Evolutionary conservation across 2,888 invertebrate species (phyloP).

Genomic region (Subacronicta megacephala): DNA sequence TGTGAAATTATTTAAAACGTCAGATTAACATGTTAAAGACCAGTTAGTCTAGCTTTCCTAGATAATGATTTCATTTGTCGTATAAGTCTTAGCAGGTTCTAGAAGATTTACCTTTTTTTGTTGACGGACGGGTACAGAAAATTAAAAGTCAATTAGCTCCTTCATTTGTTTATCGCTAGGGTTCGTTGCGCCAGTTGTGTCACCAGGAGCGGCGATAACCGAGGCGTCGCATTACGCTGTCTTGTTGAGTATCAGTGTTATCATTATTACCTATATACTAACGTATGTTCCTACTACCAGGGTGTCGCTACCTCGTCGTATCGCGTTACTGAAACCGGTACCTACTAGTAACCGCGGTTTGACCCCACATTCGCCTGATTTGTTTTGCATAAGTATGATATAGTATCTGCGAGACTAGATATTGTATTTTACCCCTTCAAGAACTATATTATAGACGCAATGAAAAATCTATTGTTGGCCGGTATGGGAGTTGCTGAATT

Average conservation of each 20-base stretch:
- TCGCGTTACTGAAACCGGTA: slow-evolving; percentile 62
- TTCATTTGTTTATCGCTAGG: slow-evolving; percentile 28
- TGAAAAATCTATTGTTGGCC: too few species aligned
- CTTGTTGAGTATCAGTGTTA: slow-evolving; percentile 45
- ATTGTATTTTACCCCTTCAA: too few species aligned
- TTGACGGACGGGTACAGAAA: slow-evolving; percentile 6
- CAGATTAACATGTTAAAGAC: slow-evolving; percentile 1
- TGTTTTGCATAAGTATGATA: slow-evolving; percentile 49
- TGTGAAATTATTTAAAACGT: slow-evolving; percentile 28
- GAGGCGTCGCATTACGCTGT: slow-evolving; percentile 47
- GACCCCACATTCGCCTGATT: slow-evolving; percentile 50
- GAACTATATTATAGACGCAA: too few species aligned
- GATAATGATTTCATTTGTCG: neutral
- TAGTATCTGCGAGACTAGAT: slow-evolving; percentile 30
- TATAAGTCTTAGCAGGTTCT: neutral
- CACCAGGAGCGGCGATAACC: slow-evolving; percentile 53
- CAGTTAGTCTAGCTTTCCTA: neutral
- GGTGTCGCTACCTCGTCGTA: slow-evolving; percentile 50
- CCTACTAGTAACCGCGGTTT: slow-evolving; percentile 48
- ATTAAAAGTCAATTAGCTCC: slow-evolving; percentile 10
- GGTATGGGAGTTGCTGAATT: too few species aligned
- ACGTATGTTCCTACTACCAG: slow-evolving; percentile 21
- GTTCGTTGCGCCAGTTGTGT: slow-evolving; percentile 47
- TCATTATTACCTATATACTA: slow-evolving; percentile 39
- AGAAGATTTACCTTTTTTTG: neutral